Base-by-base conservation (phyloP, 2,797 vertebrate species). In the Hirundo rustica region DNA sequence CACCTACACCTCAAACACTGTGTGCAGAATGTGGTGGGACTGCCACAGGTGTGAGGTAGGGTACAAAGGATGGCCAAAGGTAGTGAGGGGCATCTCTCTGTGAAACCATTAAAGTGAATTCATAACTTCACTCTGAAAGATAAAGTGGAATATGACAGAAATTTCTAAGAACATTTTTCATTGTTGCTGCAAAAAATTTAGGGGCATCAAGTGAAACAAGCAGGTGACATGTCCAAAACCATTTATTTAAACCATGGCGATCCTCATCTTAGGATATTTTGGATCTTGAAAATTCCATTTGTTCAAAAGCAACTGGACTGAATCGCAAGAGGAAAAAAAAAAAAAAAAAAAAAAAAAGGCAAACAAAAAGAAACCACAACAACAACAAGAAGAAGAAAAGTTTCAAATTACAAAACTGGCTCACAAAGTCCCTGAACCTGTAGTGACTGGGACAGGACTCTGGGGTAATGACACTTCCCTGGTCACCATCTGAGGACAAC, bases 221-320 rank as follows among this genome's bases (percentile, higher is more conserved):
- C 5, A 48, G 22, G 22, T 32, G 16, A 45, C 30, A 38, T 0
- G 0, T 32, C 42, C 29, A 74, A 62, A 85, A 14, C 4, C 5
- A 73, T 25, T 71, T 77, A 54, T 74, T 90, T 60, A 60, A 76
- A 77, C n/a, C 18, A 34, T 1, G 1, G 45, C 62, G 27, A 20
- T 79, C 47, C 40, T 55, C 2, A 47, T 45, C 29, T 25, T 62
- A 54, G 32, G 16, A 65, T 13, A 50, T 45, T 57, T 3, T 57
- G 18, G 29, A 65, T 76, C 34, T 30, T 68, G 67, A 76, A 74
- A 85, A 89, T 26, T 5, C 22, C 18, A 16, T n/a, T 72, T 85
- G 38, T 54, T 83, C 55, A 80, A 76, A 91, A 66, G 51, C 34
- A 92, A 40, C n/a, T 85, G 57, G 40, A 55, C n/a, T 36, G 42